Evolutionary conservation across 2,113 vertebrate species (phyloP).

Genomic region (Muntiacus muntjak): DNA sequence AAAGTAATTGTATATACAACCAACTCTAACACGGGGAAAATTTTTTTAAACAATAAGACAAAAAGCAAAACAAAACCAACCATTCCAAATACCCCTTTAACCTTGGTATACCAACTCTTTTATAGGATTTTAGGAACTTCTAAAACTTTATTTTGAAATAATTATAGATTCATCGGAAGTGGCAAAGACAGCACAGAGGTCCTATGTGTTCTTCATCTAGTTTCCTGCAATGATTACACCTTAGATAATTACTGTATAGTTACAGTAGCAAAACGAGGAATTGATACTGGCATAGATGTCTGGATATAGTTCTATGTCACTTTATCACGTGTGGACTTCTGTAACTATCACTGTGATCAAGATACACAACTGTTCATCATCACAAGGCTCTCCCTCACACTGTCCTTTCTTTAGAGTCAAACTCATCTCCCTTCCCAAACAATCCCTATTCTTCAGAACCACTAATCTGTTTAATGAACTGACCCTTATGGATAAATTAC

Average conservation of each 20-base stretch:
- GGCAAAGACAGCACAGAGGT: neutral
- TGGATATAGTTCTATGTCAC: neutral
- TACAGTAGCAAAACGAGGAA: neutral
- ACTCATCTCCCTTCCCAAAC: no score
- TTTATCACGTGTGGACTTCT: neutral
- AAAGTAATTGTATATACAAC: neutral
- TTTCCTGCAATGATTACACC: neutral
- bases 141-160: neutral
- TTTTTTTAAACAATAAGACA: neutral
- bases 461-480: neutral
- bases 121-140: neutral
- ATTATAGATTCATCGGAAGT: neutral
- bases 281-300: neutral
- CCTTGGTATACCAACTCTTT: neutral
- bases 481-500: neutral
- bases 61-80: neutral
- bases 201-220: neutral
- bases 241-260: neutral
- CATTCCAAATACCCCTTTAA: neutral
- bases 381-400: neutral
- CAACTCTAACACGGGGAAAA: neutral
- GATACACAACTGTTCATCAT: neutral
- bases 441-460: neutral
- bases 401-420: neutral
- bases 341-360: neutral